phyloP scores from a whole-genome alignment of 2,113 vertebrate species.

The Thomomys bottae region DNA sequence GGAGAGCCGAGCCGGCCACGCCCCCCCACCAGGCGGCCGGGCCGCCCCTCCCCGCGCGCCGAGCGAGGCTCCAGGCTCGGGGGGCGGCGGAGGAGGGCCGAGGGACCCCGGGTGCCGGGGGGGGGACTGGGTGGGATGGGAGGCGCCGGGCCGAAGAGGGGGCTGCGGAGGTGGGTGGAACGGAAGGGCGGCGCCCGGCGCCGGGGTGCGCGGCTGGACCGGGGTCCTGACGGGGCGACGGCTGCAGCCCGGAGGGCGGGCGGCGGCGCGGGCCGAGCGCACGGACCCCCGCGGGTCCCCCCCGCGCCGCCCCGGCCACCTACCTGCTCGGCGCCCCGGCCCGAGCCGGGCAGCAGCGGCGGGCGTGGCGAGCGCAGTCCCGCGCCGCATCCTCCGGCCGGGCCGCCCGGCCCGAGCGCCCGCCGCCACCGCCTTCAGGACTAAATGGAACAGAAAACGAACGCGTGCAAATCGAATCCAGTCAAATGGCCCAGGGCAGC shows the following conservation, averaged over 20 bases:
- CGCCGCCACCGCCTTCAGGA: slow-evolving; percentile 41
- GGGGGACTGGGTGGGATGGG: not conserved
- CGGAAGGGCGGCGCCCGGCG: not conserved
- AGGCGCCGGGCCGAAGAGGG: not conserved
- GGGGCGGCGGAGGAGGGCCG: not conserved
- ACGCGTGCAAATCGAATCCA: slow-evolving; percentile 27
- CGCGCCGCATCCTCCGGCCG: slow-evolving; percentile 74
- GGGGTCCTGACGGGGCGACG: not conserved
- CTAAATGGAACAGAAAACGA: slow-evolving; percentile 43
- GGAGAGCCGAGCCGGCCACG: slow-evolving; percentile 55
- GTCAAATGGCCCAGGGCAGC: not conserved
- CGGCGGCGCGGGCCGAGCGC: not conserved
- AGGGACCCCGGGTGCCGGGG: not conserved
- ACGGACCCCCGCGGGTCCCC: not conserved
- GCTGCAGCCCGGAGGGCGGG: not conserved
- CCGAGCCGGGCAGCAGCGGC: slow-evolving; percentile 59
- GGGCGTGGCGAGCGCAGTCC: slow-evolving; percentile 53
- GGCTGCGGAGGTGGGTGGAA: slow-evolving; percentile 19
- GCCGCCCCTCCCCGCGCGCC: slow-evolving; percentile 35
- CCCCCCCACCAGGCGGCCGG: slow-evolving; percentile 55
- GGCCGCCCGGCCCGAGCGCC: slow-evolving; percentile 57
- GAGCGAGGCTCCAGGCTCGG: not conserved
- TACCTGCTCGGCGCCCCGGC: slow-evolving; percentile 74
- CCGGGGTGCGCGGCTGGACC: not conserved
- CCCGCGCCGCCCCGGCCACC: slow-evolving; percentile 63